Evolutionary conservation across 35 echinoderm and acorn worm species (phyloP).

Genomic region (Lytechinus pictus): DNA sequence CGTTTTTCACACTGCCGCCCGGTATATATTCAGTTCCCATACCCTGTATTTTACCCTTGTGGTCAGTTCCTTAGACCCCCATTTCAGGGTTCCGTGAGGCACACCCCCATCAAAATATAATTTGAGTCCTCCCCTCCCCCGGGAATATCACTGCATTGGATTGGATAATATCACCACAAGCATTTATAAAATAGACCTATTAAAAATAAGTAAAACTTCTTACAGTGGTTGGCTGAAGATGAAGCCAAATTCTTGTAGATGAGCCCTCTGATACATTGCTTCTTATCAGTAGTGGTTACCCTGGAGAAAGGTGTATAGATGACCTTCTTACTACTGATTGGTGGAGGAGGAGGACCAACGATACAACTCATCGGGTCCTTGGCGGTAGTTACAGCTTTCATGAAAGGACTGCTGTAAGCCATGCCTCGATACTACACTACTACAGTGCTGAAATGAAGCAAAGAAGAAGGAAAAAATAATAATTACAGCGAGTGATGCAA

Average conservation of each 20-base stretch:
- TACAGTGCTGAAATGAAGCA: neutral
- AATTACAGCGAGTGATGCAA: no score
- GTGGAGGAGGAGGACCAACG: neutral
- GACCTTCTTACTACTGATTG: neutral
- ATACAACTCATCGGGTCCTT: conserved; percentile 23
- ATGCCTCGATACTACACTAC: neutral
- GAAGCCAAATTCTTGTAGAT: neutral
- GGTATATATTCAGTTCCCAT: no score
- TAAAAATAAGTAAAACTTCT: neutral
- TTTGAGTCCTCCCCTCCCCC: no score
- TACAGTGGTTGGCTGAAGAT: neutral
- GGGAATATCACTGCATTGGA: no score
- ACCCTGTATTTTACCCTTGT: no score
- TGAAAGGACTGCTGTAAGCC: conserved; percentile 16
- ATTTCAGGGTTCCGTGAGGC: no score
- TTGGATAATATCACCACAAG: no score
- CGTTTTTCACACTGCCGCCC: no score
- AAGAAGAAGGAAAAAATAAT: neutral
- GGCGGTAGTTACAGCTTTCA: conserved; percentile 18
- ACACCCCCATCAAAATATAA: no score
- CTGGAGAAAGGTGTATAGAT: conserved; percentile 18
- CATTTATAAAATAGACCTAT: no score
- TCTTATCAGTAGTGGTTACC: neutral
- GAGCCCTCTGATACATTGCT: neutral
- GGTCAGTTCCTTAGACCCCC: no score